Percentiles rank a stretch among this genome's conserved stretches.
phyloP scores from a whole-genome alignment of 2,888 invertebrate species.

The Cephonodes hylas region DNA sequence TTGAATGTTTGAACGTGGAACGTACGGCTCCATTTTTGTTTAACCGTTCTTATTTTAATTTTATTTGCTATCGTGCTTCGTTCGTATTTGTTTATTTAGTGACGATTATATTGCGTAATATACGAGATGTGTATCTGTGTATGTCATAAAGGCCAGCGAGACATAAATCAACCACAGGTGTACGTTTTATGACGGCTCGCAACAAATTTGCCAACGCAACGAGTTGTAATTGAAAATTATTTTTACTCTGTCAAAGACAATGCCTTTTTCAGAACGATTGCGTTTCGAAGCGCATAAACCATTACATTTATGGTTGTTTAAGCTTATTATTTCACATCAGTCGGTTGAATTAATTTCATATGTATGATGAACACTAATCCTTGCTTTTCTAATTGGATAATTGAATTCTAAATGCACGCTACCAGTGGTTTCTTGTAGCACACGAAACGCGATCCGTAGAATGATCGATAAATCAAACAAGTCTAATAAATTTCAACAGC shows the following conservation, averaged over 20 bases:
- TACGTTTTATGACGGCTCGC: neutral
- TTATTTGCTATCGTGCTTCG: neutral
- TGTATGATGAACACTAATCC: neutral
- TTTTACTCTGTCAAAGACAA: neutral
- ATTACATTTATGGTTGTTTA: neutral
- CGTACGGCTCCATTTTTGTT: neutral
- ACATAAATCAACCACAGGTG: neutral
- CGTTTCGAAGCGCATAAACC: neutral
- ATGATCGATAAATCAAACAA: constrained; percentile 5
- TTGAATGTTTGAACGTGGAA: constrained; percentile 6
- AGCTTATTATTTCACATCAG: neutral
- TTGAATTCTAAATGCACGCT: constrained; percentile 2
- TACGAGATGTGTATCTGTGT: neutral
- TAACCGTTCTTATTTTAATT: constrained; percentile 2
- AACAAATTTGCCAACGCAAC: neutral
- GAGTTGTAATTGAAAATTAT: neutral
- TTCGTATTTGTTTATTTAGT: too few relatives aligned
- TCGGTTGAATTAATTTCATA: neutral
- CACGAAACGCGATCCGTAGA: neutral
- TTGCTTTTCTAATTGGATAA: constrained; percentile 3
- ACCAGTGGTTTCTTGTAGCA: neutral
- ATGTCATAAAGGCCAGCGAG: neutral
- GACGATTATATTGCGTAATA: neutral
- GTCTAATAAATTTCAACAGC: constrained; percentile 4
- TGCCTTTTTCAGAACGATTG: neutral